Base-by-base conservation (phyloP, 1,140 invertebrate genomes). In the Aporrectodea caliginosa region DNA sequence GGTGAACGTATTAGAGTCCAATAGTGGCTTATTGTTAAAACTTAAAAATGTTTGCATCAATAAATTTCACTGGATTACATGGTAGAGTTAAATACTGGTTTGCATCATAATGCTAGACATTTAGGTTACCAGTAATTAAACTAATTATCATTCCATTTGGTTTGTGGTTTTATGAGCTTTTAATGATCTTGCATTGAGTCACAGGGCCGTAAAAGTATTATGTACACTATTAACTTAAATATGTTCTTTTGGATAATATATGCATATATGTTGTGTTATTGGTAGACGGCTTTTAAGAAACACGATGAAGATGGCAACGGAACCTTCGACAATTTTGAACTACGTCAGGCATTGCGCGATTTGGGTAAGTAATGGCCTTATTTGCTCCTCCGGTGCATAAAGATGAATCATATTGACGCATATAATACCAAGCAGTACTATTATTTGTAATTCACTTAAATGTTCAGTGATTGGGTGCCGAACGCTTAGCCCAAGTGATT, bases 251-350 rank as follows among this genome's bases (percentile, higher is more conserved):
- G 84, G 16, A 86, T n/a, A n/a, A n/a, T n/a, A n/a, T n/a, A n/a
- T n/a, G n/a, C n/a, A n/a, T n/a, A n/a, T n/a, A n/a, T n/a, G n/a
- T n/a, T n/a, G n/a, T n/a, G n/a, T n/a, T n/a, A n/a, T n/a, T n/a
- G n/a, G n/a, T n/a, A 95, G 94, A 92, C 91, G 73, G 93, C 95
- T 6, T 98, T 97, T 89, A 93, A 93, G 83, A 87, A 94, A 34
- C 95, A 94, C 86, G 95, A 97, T 85, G 91, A 90, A 77, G 94
- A 97, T 84, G 91, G 92, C 30, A 93, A 92, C 30, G 94, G 94
- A 71, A 91, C 91, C 29, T 90, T 98, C 69, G 94, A 92, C 77
- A 92, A 94, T 0, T 94, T 94, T 85, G 93, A 96, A 87, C 89
- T 98, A 27, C 90, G 95, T 32, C 91, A 93, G 84, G 95, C 95